These are phyloP conservation scores for Bucco capensis DNA, from an alignment of 2,113 vertebrate genomes.

Conservation along the genomic window DNA sequence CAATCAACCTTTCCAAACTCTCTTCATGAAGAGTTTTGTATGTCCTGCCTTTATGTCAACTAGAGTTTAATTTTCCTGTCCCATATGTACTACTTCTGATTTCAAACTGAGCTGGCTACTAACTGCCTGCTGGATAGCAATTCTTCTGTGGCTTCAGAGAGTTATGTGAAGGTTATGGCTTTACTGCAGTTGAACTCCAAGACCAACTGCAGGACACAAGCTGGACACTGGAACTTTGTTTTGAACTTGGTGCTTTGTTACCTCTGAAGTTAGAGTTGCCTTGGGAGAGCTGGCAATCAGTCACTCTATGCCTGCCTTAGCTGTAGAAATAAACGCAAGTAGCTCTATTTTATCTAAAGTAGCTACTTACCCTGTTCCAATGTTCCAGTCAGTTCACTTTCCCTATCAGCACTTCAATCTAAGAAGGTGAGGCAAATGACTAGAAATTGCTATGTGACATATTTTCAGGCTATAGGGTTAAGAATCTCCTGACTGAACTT, in stretches of 20 bases:
- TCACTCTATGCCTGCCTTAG: neutral
- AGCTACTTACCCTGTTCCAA: neutral
- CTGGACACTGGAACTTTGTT: neutral
- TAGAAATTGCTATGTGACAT: neutral
- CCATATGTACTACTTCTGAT: neutral
- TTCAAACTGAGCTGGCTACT: neutral
- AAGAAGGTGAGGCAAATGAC: neutral
- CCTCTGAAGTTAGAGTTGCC: neutral
- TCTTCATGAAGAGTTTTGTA: neutral
- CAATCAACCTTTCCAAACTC: neutral
- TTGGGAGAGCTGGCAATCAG: neutral
- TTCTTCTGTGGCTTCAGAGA: neutral
- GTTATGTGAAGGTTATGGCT: neutral
- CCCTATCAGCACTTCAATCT: constrained; percentile 7
- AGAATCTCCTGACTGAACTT: neutral
- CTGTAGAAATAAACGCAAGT: neutral
- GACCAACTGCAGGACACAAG: neutral
- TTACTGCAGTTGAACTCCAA: neutral
- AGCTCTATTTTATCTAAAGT: neutral
- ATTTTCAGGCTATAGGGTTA: neutral
- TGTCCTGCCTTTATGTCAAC: neutral
- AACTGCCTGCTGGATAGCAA: neutral
- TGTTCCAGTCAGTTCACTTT: neutral
- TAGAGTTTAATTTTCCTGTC: neutral
- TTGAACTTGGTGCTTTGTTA: neutral